Evolutionary conservation across 2,797 vertebrate species (phyloP).

Genomic region (Melanotaenia nigrans): DNA sequence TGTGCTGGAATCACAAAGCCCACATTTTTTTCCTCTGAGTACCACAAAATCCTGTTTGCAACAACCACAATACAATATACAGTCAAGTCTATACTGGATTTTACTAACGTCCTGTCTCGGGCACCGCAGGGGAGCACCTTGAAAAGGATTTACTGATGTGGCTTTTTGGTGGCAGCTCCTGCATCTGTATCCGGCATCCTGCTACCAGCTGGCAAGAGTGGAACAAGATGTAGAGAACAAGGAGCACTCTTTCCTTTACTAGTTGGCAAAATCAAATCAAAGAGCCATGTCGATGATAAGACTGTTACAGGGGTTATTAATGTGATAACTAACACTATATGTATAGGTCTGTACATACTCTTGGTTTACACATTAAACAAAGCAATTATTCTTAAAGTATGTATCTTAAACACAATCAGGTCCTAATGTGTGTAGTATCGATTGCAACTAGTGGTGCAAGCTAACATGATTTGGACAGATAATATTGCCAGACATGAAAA

Average conservation of each 20-base stretch:
- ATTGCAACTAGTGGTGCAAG: background rate
- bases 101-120: slow-evolving; percentile 54
- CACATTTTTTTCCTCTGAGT: slow-evolving; percentile 32
- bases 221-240: slow-evolving; percentile 9
- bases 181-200: slow-evolving; percentile 59
- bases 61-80: slow-evolving; percentile 28
- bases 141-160: slow-evolving; percentile 49
- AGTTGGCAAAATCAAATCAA: slow-evolving; percentile 10
- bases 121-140: background rate
- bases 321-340: background rate
- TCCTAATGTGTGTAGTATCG: background rate
- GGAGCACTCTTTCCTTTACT: background rate
- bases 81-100: slow-evolving; percentile 19
- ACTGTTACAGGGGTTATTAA: slow-evolving; percentile 5
- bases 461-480: slow-evolving; percentile 21
- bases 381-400: background rate
- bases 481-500: slow-evolving; percentile 31
- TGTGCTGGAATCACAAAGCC: slow-evolving; percentile 8
- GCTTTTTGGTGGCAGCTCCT: slow-evolving; percentile 47
- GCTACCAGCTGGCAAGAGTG: slow-evolving; percentile 48
- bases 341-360: background rate
- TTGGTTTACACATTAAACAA: background rate
- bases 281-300: background rate
- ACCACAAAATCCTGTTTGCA: slow-evolving; percentile 47
- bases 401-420: background rate